phyloP scores from a whole-genome alignment of 2,113 vertebrate species.

The Riparia riparia region DNA sequence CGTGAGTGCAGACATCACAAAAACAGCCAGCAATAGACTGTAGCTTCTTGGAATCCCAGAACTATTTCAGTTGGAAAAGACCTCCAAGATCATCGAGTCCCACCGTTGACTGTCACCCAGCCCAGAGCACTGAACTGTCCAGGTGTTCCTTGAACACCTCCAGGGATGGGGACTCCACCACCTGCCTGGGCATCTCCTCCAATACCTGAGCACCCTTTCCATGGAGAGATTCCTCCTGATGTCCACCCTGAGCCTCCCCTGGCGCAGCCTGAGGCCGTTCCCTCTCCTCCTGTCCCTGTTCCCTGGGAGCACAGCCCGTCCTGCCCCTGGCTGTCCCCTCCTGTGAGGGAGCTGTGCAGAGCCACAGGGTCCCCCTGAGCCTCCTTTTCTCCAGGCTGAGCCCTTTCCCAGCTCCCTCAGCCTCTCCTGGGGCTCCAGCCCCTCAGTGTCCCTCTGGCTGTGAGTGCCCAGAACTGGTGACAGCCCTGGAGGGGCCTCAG shows the following conservation, averaged over 20 bases:
- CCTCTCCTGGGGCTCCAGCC: rapidly evolving
- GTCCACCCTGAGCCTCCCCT: rapidly evolving
- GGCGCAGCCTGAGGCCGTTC: not conserved
- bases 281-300: not conserved
- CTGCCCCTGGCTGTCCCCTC: not conserved
- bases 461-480: not conserved
- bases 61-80: not conserved
- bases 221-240: rapidly evolving
- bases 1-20: not conserved
- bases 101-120: not conserved
- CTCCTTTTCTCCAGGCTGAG: not conserved
- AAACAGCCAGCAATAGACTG: not conserved
- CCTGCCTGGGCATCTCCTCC: not conserved
- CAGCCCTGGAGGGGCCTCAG: not conserved
- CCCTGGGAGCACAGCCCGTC: not conserved
- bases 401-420: not conserved
- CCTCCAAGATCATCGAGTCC: not conserved
- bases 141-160: rapidly evolving
- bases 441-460: not conserved
- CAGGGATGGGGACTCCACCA: not conserved
- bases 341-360: not conserved
- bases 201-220: not conserved
- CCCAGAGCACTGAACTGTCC: not conserved
- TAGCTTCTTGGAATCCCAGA: not conserved
- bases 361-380: not conserved